Evolutionary conservation across 2,888 invertebrate genomes (phyloP).

Genomic region (Penaeus monodon): DNA sequence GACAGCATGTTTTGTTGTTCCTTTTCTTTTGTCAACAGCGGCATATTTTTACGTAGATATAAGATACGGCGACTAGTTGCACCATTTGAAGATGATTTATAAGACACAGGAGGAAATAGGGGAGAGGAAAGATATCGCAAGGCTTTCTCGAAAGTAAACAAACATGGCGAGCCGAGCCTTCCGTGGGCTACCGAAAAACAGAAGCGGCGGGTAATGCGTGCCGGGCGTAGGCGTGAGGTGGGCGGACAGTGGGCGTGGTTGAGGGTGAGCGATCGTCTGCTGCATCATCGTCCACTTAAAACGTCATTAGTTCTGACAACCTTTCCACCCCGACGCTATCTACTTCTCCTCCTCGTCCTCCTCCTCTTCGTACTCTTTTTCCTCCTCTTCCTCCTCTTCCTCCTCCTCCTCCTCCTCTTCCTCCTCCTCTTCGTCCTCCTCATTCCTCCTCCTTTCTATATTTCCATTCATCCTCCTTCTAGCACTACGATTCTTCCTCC

Average conservation of each 20-base stretch:
- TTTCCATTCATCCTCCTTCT: no score
- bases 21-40: no score
- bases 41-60: no score
- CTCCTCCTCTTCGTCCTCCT: no score
- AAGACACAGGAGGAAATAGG: not conserved
- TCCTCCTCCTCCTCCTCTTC: no score
- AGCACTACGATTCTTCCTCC: no score
- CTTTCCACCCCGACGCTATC: slow-evolving; percentile 8
- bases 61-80: no score
- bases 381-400: no score
- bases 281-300: slow-evolving; percentile 40
- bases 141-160: no score
- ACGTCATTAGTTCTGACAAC: not conserved
- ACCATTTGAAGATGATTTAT: no score
- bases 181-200: not conserved
- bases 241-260: slow-evolving; percentile 48
- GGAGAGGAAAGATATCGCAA: not conserved
- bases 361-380: not conserved
- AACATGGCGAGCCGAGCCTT: no score
- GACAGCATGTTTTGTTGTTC: slow-evolving; percentile 9
- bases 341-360: slow-evolving; percentile 1
- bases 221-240: slow-evolving; percentile 41
- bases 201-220: slow-evolving; percentile 2
- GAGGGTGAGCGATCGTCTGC: slow-evolving; percentile 38
- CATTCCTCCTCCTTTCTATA: no score